A percentile compares a stretch with the other conserved stretches of the same genome.
phyloP scores from a whole-genome alignment of 2,113 vertebrate species.

The Hypocryptadius cinnamomeus region DNA sequence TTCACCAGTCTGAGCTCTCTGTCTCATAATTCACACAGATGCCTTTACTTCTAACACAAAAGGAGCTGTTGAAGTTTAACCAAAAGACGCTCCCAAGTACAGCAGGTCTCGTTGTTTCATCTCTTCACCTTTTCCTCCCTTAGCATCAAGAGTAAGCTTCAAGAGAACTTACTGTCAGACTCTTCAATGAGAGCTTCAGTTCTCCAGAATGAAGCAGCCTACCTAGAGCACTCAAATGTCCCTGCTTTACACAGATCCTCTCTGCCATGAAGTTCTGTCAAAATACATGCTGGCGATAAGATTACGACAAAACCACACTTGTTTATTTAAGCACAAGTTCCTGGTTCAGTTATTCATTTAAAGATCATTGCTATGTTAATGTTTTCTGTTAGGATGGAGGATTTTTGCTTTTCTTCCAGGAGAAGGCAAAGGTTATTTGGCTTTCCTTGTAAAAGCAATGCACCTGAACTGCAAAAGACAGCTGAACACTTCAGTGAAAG shows the following conservation, averaged over 20 bases:
- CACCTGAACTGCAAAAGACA: not conserved
- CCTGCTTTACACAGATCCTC: not conserved
- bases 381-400: not conserved
- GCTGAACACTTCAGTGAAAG: not conserved
- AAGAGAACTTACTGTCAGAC: not conserved
- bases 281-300: not conserved
- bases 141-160: not conserved
- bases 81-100: not conserved
- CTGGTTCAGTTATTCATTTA: not conserved
- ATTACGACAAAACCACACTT: not conserved
- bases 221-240: not conserved
- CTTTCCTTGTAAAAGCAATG: not conserved
- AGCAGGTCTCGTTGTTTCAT: not conserved
- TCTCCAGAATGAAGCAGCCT: not conserved
- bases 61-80: not conserved
- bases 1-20: not conserved
- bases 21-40: not conserved
- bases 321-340: not conserved
- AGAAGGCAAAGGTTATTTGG: not conserved
- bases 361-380: not conserved
- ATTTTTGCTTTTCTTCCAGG: constrained; percentile 7
- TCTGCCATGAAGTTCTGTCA: not conserved
- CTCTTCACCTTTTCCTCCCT: not conserved
- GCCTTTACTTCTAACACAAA: constrained; percentile 5
- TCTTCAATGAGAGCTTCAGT: not conserved